Evolutionary conservation across 2,113 vertebrate genomes (phyloP), one percentile per base, ranked within the genome.

Genomic region (Mirounga angustirostris): DNA sequence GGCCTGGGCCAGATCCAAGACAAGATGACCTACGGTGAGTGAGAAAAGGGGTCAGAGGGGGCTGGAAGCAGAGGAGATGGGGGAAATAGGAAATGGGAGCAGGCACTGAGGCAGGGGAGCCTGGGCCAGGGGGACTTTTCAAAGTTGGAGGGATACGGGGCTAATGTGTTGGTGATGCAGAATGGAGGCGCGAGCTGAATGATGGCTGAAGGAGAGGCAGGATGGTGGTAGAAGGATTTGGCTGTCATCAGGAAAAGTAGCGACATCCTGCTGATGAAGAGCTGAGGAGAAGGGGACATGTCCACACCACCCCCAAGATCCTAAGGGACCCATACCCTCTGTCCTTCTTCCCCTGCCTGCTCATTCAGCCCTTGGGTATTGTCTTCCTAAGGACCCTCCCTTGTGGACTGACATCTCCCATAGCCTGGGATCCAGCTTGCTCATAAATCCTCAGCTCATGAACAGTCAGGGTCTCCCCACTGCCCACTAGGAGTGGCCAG

Each of bases 1-100:
- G 92, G 99, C 99, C 65, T 99, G 97, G 26, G 99, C 99, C 98
- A 99, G 99, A 1, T 99, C 99, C 98, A 99, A 98, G 94, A 99
- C 99, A 0, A 99, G 98, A 97, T 99, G 99, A 97, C 99, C 99
- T 99, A 90, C 10, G 54, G 82, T 40, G 54, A 69, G 88, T 59
- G 78, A 97, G 95, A 86, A 81, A 78, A 71, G 85, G 63, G 33
- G 95, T 98, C 96, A 71, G 86, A 97, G 18, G 93, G 1, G 22
- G 33, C 84, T 43, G 2, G 58, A 43, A 95, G 86, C 59, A n/a
- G 58, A 69, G 19, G 18, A 54, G 54, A 80, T 13, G 43, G 65
- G 71, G 18, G 24, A n/a, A 24, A 4, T 5, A n/a, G 16, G 19
- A 19, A 78, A 5, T 69, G 7, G 61, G 33, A 85, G 58, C 0